Base-by-base conservation (phyloP, 2,888 invertebrate species). In the Gastracanthus pulcherrimus region DNA sequence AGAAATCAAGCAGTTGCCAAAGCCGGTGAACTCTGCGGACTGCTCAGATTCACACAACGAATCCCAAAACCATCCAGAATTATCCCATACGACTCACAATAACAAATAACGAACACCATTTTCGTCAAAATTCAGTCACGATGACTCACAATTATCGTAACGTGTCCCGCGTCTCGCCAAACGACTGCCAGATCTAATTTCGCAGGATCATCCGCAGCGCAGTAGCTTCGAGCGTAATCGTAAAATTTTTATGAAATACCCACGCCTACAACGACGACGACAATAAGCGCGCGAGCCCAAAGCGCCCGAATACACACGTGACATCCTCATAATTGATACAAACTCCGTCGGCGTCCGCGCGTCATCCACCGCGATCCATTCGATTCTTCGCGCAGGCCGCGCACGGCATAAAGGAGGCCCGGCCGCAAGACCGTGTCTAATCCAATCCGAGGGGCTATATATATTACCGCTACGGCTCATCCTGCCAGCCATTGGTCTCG, bases 181-280 rank as follows among this genome's bases (percentile, higher is more conserved):
- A 55, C 34, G 58, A 55, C 23, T 58, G 19, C 31, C 4, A 19
- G 26, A 55, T 76, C 71, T 76, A 71, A 72, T 76, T 81, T 76
- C 48, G 58, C 19, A 29, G 36, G 62, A 76, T 67, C 62, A n/a
- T 38, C 41, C 1, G 60, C 23, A 36, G 19, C 26, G n/a, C 45
- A 75, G 66, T 51, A 36, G 70, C 62, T 41, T 58, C 48, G 76
- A 58, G 31, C 58, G 51, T 82, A 76, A 82, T 69, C 82, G 80
- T 82, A 82, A 82, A 76, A 48, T 58, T 80, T 82, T 67, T 72
- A 80, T 82, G 82, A 62, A 82, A 66, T 34, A n/a, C 34, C 5
- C n/a, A n/a, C n/a, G n/a, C n/a, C 23, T 55, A 55, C 26, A 55
- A 26, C n/a, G 74, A 60, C 74, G 64, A 55, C 62, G 69, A 13